A percentile compares a stretch with the other conserved stretches of the same genome.
These are phyloP conservation scores for Zapornia atra DNA, from an alignment of 2,113 vertebrate genomes.

Conservation along the genomic window DNA sequence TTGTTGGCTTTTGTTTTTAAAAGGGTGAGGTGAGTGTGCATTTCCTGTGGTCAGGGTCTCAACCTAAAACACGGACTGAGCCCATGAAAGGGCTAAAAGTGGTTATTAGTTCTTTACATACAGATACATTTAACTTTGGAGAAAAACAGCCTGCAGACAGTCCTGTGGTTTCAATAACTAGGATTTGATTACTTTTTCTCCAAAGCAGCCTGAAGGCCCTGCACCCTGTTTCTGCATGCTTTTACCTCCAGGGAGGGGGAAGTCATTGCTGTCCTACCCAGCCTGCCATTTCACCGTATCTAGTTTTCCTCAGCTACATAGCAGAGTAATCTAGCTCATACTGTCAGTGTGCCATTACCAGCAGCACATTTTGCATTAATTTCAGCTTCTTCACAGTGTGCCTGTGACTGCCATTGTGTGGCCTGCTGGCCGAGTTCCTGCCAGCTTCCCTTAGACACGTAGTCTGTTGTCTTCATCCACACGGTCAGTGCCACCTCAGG, in stretches of 20 bases:
- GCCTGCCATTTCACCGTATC: not conserved
- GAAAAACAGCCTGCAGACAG: not conserved
- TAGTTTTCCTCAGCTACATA: not conserved
- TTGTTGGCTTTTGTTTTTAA: not conserved
- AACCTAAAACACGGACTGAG: not conserved
- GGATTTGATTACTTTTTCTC: not conserved
- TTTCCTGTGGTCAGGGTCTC: not conserved
- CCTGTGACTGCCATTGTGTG: not conserved
- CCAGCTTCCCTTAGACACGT: not conserved
- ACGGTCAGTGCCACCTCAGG: fast-evolving
- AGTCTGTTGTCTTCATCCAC: not conserved
- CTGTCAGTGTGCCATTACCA: not conserved
- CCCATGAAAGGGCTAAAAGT: not conserved
- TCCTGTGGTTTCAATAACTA: fast-evolving
- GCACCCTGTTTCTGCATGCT: not conserved
- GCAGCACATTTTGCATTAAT: not conserved
- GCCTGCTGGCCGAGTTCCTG: not conserved
- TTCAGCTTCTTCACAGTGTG: not conserved
- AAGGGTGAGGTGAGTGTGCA: not conserved
- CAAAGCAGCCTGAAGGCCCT: not conserved
- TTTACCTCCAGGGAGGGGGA: not conserved
- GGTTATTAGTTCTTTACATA: not conserved
- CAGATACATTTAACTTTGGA: not conserved
- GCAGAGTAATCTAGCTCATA: not conserved
- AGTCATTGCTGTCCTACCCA: not conserved